Evolutionary conservation across 2,888 invertebrate genomes (phyloP).

Genomic region (Drosophila anomalata): DNA sequence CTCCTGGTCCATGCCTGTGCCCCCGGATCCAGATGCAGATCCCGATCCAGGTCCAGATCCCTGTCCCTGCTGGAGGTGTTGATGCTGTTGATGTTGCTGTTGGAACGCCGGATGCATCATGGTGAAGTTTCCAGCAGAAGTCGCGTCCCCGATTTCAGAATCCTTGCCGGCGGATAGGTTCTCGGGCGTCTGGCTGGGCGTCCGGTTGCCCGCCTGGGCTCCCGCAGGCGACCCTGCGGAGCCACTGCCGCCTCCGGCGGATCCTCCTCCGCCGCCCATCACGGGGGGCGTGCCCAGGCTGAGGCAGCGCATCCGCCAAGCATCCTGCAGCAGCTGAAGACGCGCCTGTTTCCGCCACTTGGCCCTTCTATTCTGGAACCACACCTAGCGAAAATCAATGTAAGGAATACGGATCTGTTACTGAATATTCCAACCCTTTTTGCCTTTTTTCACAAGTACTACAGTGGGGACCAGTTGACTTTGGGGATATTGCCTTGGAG

Average conservation of each 20-base stretch:
- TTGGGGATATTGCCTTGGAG: no score
- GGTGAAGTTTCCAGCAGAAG: constrained; percentile 71
- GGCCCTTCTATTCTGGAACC: constrained; percentile 96
- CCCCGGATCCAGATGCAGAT: neutral
- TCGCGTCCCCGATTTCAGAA: constrained; percentile 46
- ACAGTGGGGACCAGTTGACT: neutral
- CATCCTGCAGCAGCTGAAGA: constrained; percentile 93
- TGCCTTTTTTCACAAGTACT: neutral
- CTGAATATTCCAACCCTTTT: neutral
- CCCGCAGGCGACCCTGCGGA: constrained; percentile 7
- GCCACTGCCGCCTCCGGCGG: constrained; percentile 84
- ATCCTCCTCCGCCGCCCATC: constrained; percentile 84
- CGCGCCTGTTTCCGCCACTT: constrained; percentile 96
- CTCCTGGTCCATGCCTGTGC: constrained; percentile 44
- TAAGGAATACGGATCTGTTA: neutral
- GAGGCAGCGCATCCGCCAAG: constrained; percentile 95
- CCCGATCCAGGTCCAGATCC: constrained; percentile 17
- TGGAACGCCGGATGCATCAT: constrained; percentile 84
- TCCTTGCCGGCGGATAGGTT: constrained; percentile 77
- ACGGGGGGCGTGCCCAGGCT: constrained; percentile 88
- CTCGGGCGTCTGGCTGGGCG: constrained; percentile 75
- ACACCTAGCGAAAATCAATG: constrained; percentile 87
- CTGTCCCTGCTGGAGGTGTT: constrained; percentile 41
- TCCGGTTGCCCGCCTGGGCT: constrained; percentile 18
- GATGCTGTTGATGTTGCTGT: constrained; percentile 67